Evolutionary conservation across 2,797 vertebrate genomes (phyloP).

Genomic region (Novumbra hubbsi): DNA sequence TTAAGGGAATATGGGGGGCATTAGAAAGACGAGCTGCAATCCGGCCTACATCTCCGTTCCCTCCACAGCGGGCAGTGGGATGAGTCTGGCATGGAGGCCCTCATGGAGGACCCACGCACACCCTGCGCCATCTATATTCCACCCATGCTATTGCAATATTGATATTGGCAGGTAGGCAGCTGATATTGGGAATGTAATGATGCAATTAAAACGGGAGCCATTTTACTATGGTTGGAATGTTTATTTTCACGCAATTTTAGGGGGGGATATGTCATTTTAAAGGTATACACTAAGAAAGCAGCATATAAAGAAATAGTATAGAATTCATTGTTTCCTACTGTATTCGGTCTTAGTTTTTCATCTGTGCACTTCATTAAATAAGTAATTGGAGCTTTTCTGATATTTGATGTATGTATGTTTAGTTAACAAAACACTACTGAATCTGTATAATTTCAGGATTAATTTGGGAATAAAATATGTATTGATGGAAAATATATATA

Average conservation of each 20-base stretch:
- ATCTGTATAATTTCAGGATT: constrained; percentile 21
- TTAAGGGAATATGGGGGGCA: constrained; percentile 79
- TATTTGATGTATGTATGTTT: constrained; percentile 54
- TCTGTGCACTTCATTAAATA: constrained; percentile 70
- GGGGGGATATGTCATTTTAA: constrained; percentile 78
- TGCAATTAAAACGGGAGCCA: constrained; percentile 83
- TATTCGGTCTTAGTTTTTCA: constrained; percentile 59
- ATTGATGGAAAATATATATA: constrained; percentile 67
- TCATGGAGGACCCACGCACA: constrained; percentile 74
- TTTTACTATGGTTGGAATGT: constrained; percentile 82
- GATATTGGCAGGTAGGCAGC: constrained; percentile 82
- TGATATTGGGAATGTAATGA: constrained; percentile 85
- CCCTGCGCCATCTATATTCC: constrained; percentile 83
- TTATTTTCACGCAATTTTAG: constrained; percentile 62
- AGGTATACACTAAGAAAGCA: constrained; percentile 71
- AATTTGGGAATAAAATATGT: constrained; percentile 71
- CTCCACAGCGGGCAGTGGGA: constrained; percentile 74
- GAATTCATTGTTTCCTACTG: constrained; percentile 72
- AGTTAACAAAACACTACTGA: constrained; percentile 41
- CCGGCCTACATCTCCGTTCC: constrained; percentile 72
- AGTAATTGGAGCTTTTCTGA: constrained; percentile 37
- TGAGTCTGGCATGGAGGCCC: constrained; percentile 69
- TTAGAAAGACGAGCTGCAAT: constrained; percentile 79
- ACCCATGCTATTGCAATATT: constrained; percentile 82
- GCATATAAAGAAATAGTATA: constrained; percentile 68